These are phyloP conservation scores for Spodoptera littoralis DNA, from an alignment of 2,888 invertebrate genomes.

Conservation along the genomic window DNA sequence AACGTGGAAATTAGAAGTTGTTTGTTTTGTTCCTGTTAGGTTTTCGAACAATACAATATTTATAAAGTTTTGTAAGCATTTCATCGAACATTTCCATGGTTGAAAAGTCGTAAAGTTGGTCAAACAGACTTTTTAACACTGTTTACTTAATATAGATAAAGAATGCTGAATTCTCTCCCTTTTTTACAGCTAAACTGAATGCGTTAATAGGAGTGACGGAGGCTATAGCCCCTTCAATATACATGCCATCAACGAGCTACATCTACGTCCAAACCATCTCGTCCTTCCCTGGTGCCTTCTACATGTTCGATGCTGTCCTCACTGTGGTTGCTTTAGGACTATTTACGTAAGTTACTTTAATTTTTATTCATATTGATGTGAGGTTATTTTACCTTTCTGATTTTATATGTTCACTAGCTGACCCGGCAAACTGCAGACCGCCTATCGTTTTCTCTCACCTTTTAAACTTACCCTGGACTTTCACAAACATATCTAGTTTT, in stretches of 20 bases:
- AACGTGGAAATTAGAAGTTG: slow-evolving; percentile 24
- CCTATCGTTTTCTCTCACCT: too few species aligned
- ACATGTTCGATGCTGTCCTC: slow-evolving; percentile 85
- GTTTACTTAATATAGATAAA: too few species aligned
- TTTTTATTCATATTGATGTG: not conserved
- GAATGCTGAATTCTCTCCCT: slow-evolving; percentile 4
- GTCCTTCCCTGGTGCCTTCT: slow-evolving; percentile 87
- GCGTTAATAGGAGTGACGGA: slow-evolving; percentile 89
- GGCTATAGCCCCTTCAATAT: slow-evolving; percentile 87
- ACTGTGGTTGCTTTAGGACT: slow-evolving; percentile 80
- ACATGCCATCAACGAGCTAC: slow-evolving; percentile 87
- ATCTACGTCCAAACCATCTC: slow-evolving; percentile 87
- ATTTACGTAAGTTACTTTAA: slow-evolving; percentile 74
- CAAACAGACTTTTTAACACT: too few species aligned
- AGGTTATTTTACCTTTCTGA: too few species aligned
- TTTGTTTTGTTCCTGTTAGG: slow-evolving; percentile 18
- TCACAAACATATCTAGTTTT: too few species aligned
- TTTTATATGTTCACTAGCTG: too few species aligned
- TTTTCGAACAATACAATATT: slow-evolving; percentile 21
- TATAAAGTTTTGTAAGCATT: slow-evolving; percentile 15
- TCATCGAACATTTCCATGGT: slow-evolving; percentile 6
- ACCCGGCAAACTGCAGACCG: too few species aligned
- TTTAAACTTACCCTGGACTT: too few species aligned
- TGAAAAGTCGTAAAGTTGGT: too few species aligned
- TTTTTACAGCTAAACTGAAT: slow-evolving; percentile 80